Conservation (phyloP, 2,113 vertebrate genomes). For the Laterallus jamaicensis region DNA sequence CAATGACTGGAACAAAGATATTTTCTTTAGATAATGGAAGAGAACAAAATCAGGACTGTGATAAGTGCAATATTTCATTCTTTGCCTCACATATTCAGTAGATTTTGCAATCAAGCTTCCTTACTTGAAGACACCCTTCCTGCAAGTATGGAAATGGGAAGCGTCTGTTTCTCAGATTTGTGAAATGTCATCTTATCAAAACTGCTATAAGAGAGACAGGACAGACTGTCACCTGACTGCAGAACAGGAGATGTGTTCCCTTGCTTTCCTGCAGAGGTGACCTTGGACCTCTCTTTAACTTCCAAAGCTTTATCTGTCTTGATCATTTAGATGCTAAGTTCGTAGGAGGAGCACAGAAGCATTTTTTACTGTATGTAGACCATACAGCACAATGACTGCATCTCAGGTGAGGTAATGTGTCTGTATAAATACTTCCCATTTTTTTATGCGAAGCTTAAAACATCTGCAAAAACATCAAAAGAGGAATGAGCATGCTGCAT, state of each 20-base stretch:
- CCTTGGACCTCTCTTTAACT: background rate
- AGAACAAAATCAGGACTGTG: background rate
- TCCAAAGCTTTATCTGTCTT: constrained; percentile 5
- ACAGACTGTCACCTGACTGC: constrained; percentile 21
- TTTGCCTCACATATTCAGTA: background rate
- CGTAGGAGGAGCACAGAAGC: background rate
- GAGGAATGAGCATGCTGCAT: background rate
- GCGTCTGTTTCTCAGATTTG: background rate
- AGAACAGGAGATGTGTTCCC: background rate
- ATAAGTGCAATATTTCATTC: constrained; percentile 13
- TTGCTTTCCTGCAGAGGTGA: constrained; percentile 29
- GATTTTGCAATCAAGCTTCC: constrained; percentile 34
- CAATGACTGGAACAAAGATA: background rate
- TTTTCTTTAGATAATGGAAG: background rate
- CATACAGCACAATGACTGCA: background rate
- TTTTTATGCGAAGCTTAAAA: background rate
- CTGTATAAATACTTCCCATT: background rate
- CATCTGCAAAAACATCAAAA: constrained; percentile 35
- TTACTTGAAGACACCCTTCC: constrained; percentile 34
- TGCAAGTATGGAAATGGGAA: constrained; percentile 32
- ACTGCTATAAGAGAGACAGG: background rate
- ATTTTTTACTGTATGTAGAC: constrained; percentile 13
- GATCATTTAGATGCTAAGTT: constrained; percentile 39
- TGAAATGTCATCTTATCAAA: background rate
- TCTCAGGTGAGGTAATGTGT: constrained; percentile 28